A percentile compares a stretch with the other conserved stretches of the same genome.
Evolutionary conservation across 2,888 invertebrate species (phyloP).

Genomic region (Drepanosiphum platanoidis): DNA sequence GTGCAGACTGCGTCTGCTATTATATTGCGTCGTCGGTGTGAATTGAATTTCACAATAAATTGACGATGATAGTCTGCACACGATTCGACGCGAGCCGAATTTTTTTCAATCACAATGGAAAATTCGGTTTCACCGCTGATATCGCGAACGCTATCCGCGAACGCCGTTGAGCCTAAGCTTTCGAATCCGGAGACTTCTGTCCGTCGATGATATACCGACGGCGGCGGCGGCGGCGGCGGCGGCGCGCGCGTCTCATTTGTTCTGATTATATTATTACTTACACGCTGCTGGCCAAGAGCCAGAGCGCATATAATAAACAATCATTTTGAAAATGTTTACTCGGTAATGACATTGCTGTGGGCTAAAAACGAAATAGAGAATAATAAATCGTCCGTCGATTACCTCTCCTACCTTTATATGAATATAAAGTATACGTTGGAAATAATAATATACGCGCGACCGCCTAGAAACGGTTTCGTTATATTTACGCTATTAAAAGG

Average conservation of each 20-base stretch:
- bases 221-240: background rate
- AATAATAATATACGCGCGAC: background rate
- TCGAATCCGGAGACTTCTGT: slow-evolving; percentile 4
- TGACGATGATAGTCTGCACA: background rate
- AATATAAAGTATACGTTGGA: background rate
- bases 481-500: background rate
- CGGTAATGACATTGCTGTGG: slow-evolving; percentile 36
- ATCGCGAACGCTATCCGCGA: background rate
- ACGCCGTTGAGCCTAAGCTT: slow-evolving; percentile 27
- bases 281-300: slow-evolving; percentile 29
- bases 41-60: background rate
- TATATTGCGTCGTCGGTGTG: background rate
- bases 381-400: slow-evolving; percentile 11
- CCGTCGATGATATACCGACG: slow-evolving; percentile 2
- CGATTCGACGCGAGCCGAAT: background rate
- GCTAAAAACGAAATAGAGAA: slow-evolving; percentile 29
- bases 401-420: background rate
- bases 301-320: slow-evolving; percentile 12
- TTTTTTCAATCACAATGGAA: background rate
- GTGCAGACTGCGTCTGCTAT: background rate
- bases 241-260: slow-evolving; percentile 3
- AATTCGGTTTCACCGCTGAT: slow-evolving; percentile 12
- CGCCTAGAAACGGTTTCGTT: slow-evolving; percentile 27
- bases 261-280: background rate
- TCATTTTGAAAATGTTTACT: slow-evolving; percentile 47